Conservation (phyloP, 2,797 vertebrate species). For the Anguilla megastoma region DNA sequence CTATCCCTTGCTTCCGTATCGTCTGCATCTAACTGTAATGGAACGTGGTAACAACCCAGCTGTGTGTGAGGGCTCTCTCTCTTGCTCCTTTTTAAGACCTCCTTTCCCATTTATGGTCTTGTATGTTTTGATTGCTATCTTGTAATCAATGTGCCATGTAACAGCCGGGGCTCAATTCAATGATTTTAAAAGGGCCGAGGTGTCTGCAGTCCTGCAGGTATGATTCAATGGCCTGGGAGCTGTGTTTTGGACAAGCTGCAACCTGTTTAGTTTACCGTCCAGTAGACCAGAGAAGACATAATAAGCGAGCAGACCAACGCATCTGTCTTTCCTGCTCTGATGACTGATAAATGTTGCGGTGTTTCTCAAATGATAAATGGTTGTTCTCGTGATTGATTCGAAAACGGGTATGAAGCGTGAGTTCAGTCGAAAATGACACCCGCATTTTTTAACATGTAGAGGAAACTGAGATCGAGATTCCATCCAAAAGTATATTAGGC, state of each 20-base stretch:
- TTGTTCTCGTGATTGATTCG: neutral
- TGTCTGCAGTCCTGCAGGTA: neutral
- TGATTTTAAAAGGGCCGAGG: neutral
- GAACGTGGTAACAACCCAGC: neutral
- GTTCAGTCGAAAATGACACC: neutral
- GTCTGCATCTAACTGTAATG: neutral
- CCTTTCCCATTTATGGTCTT: neutral
- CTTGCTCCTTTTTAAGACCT: neutral
- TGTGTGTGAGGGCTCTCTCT: neutral
- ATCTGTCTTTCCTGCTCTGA: neutral
- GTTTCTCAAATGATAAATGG: neutral
- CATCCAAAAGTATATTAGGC: neutral
- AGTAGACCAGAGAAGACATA: neutral
- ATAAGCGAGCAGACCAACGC: neutral
- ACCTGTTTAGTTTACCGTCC: neutral
- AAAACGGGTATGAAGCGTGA: neutral
- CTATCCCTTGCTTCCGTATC: neutral
- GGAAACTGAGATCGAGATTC: neutral
- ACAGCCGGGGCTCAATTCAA: neutral
- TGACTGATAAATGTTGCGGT: neutral
- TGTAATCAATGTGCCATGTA: neutral
- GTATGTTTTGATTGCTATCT: slow-evolving; percentile 8
- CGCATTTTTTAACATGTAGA: neutral
- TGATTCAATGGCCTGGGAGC: neutral
- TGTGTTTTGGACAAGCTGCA: neutral